phyloP scores from a whole-genome alignment of 2,888 invertebrate species.

The Aspidapion aeneum region DNA sequence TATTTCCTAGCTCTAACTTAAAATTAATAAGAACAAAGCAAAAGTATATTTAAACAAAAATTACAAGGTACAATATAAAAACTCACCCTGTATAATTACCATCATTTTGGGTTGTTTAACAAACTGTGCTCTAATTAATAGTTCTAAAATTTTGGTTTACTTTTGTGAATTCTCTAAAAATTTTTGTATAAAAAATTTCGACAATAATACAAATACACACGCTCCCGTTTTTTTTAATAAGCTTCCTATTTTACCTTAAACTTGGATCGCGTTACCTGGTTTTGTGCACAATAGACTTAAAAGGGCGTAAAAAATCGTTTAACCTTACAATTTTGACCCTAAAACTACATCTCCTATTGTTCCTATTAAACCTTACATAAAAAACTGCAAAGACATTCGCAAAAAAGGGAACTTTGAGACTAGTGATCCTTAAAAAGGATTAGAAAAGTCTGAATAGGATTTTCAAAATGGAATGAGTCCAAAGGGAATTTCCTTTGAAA shows the following conservation, averaged over 20 bases:
- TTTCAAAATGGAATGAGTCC: slow-evolving; percentile 25
- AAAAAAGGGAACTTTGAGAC: slow-evolving; percentile 16
- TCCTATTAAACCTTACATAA: slow-evolving; percentile 28
- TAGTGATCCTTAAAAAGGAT: slow-evolving; percentile 23
- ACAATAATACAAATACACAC: background rate
- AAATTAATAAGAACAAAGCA: too few species aligned
- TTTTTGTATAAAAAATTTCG: too few species aligned
- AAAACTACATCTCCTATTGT: slow-evolving; percentile 22
- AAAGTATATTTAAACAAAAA: too few species aligned
- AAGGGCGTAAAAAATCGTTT: slow-evolving; percentile 40
- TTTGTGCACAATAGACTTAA: slow-evolving; percentile 32
- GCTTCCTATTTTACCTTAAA: background rate
- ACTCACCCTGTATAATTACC: too few species aligned
- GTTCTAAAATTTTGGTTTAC: too few species aligned
- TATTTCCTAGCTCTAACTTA: too few species aligned
- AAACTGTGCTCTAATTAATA: too few species aligned
- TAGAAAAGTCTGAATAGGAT: slow-evolving; percentile 24
- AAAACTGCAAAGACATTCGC: slow-evolving; percentile 18
- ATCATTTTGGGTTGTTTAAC: too few species aligned
- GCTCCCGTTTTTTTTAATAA: background rate
- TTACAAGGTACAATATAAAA: too few species aligned
- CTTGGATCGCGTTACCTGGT: slow-evolving; percentile 2
- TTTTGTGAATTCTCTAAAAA: too few species aligned
- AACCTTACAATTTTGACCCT: slow-evolving; percentile 36
- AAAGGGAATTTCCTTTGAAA: slow-evolving; percentile 16